phyloP scores from a whole-genome alignment of 2,113 vertebrate species.

The Callospermophilus lateralis region DNA sequence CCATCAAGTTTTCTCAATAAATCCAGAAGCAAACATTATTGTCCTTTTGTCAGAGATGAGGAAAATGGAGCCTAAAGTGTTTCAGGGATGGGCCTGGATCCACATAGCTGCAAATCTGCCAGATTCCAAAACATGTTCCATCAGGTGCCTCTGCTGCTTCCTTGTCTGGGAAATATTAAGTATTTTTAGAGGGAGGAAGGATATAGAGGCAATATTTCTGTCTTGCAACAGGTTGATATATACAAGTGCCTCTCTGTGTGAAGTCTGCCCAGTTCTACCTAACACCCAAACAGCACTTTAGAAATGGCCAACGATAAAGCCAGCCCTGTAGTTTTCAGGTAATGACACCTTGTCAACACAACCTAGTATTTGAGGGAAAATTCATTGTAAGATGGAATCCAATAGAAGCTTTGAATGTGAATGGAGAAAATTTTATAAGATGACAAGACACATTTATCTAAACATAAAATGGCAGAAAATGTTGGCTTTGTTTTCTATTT shows the following conservation, averaged over 20 bases:
- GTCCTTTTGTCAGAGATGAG: neutral
- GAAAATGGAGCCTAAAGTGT: neutral
- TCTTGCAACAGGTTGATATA: neutral
- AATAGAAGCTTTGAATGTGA: neutral
- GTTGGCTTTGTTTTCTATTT: neutral
- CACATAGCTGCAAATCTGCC: neutral
- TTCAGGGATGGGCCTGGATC: neutral
- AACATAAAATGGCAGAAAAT: neutral
- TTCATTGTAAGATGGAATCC: neutral
- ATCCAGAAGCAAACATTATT: neutral
- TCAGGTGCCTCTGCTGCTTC: neutral
- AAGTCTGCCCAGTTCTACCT: neutral
- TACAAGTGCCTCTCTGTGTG: neutral
- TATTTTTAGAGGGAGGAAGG: neutral
- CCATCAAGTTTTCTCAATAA: neutral
- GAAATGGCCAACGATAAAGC: neutral
- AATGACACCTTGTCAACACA: neutral
- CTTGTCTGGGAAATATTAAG: conserved; percentile 9
- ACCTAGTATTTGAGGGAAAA: neutral
- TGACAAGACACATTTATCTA: neutral
- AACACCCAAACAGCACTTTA: neutral
- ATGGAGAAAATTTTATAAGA: neutral
- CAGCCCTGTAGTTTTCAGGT: neutral
- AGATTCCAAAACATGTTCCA: neutral
- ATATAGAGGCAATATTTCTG: neutral